These are phyloP conservation scores for Brenthis hecate DNA, from an alignment of 2,888 invertebrate genomes.

Conservation along the genomic window DNA sequence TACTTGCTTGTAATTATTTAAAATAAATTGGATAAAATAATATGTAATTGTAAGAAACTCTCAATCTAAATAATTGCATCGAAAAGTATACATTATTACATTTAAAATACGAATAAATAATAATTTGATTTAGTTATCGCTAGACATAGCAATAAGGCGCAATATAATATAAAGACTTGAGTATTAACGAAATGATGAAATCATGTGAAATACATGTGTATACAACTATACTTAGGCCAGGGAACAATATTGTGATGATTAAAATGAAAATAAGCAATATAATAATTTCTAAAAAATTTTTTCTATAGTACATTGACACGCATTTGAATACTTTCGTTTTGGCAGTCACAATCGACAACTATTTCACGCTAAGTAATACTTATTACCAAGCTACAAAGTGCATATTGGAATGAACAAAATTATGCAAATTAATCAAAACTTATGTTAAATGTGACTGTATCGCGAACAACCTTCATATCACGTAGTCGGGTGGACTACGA, in stretches of 20 bases:
- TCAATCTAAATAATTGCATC: too few species aligned
- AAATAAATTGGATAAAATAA: too few species aligned
- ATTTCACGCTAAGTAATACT: slow-evolving; percentile 10
- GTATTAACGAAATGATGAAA: not conserved
- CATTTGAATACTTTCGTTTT: slow-evolving; percentile 68
- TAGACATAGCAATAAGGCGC: not conserved
- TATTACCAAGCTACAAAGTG: slow-evolving; percentile 12
- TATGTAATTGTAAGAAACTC: too few species aligned
- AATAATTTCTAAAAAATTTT: not conserved
- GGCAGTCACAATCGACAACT: slow-evolving; percentile 61
- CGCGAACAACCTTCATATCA: slow-evolving; percentile 7
- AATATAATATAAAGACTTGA: not conserved
- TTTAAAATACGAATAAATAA: too few species aligned
- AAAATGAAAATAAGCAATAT: not conserved
- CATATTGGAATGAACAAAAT: slow-evolving; percentile 23
- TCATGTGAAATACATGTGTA: too few species aligned
- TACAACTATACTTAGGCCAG: slow-evolving; percentile 11
- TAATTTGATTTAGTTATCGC: too few species aligned
- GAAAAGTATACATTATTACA: too few species aligned
- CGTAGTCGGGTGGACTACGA: slow-evolving; percentile 10
- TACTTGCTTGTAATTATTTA: not conserved
- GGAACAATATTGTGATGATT: not conserved
- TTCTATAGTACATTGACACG: slow-evolving; percentile 51
- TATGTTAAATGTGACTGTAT: slow-evolving; percentile 3
- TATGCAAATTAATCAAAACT: slow-evolving; percentile 10